phyloP scores from a whole-genome alignment of 2,888 invertebrate species.

The Cephus runcator region DNA sequence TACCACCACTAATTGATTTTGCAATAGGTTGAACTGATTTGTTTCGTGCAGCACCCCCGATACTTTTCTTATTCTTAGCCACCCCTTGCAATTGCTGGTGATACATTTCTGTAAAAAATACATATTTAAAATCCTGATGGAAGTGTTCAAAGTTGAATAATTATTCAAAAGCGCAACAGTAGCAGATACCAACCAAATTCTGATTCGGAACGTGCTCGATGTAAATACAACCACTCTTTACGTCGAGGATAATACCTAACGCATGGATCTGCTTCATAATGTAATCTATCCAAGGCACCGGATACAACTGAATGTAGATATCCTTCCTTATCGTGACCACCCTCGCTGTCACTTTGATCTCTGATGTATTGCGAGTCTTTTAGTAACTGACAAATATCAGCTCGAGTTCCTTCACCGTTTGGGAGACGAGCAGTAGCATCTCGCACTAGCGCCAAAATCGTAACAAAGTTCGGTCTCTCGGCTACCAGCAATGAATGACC shows the following conservation, averaged over 20 bases:
- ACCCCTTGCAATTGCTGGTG: slow-evolving; percentile 76
- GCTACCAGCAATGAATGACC: slow-evolving; percentile 86
- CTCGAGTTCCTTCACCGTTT: slow-evolving; percentile 92
- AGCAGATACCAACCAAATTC: slow-evolving; percentile 70
- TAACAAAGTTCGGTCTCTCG: slow-evolving; percentile 89
- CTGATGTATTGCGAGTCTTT: slow-evolving; percentile 78
- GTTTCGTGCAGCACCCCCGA: slow-evolving; percentile 54
- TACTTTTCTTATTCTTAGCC: slow-evolving; percentile 69
- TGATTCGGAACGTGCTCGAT: slow-evolving; percentile 75
- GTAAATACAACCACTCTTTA: slow-evolving; percentile 96
- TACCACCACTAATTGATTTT: slow-evolving; percentile 64
- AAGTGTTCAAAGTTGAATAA: not conserved
- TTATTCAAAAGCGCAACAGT: not conserved
- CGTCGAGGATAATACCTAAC: slow-evolving; percentile 92
- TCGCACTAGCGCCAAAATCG: slow-evolving; percentile 89
- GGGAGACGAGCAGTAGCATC: slow-evolving; percentile 94
- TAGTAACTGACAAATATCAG: slow-evolving; percentile 89
- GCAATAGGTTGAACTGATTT: slow-evolving; percentile 50
- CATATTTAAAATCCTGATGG: not conserved
- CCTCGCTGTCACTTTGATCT: slow-evolving; percentile 59
- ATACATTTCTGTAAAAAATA: slow-evolving; percentile 68
- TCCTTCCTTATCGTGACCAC: slow-evolving; percentile 68
- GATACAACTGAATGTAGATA: slow-evolving; percentile 86
- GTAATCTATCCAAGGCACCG: slow-evolving; percentile 89
- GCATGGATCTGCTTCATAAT: slow-evolving; percentile 91